Conservation (phyloP, 2,797 vertebrate species). For the Sebastes vulpes region DNA sequence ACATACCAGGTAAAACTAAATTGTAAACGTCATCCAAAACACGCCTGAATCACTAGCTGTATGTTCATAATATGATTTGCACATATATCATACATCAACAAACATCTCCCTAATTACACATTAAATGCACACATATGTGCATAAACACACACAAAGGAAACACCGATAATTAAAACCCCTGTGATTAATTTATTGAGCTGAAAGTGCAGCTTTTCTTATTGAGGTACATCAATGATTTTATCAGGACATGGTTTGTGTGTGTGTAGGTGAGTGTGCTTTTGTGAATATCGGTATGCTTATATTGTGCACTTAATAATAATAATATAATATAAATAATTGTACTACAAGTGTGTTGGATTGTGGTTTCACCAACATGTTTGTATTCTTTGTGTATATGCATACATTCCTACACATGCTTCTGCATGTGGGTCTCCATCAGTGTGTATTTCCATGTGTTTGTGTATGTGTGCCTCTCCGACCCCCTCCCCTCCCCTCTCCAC, state of each 20-base stretch:
- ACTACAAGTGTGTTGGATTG: background rate
- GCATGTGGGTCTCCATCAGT: conserved; percentile 19
- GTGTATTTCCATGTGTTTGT: conserved; percentile 41
- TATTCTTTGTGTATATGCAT: conserved; percentile 14
- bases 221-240: conserved; percentile 97
- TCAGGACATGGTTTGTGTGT: conserved; percentile 81
- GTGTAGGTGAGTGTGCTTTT: background rate
- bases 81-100: conserved; percentile 69
- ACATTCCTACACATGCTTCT: conserved; percentile 48
- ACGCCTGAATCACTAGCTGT: background rate
- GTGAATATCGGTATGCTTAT: background rate
- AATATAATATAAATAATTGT: background rate
- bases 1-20: conserved; percentile 22
- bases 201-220: conserved; percentile 95
- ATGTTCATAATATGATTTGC: conserved; percentile 49
- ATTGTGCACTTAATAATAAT: background rate
- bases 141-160: background rate
- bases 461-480: conserved; percentile 4
- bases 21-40: background rate
- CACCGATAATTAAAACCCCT: conserved; percentile 98
- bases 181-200: conserved; percentile 99
- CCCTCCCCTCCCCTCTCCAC: conserved; percentile 48
- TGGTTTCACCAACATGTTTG: conserved; percentile 37
- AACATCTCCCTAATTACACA: conserved; percentile 30
- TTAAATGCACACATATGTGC: background rate